These are phyloP conservation scores for Eupeodes corollae DNA, from an alignment of 1,140 invertebrate genomes.

Conservation along the genomic window DNA sequence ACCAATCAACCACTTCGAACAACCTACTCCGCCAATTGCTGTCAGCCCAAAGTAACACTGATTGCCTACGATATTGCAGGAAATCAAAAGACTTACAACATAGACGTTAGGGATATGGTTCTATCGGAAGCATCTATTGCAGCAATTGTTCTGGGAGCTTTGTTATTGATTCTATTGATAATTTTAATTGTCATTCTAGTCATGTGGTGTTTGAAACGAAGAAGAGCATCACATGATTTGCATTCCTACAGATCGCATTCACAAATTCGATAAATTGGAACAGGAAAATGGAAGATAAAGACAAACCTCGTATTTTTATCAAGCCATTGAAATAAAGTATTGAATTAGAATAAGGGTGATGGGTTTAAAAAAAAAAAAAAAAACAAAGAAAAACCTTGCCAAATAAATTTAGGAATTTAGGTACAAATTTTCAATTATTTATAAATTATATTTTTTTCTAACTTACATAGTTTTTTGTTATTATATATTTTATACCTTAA, in stretches of 20 bases:
- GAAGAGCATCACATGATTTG: constrained; percentile 40
- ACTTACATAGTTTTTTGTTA: background rate
- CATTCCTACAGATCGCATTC: constrained; percentile 40
- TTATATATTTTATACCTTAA: too few relatives aligned
- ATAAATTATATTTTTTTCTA: background rate
- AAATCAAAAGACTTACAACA: constrained; percentile 42
- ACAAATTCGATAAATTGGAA: constrained; percentile 4
- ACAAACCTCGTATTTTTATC: background rate
- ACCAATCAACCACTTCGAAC: constrained; percentile 44
- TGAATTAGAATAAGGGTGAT: background rate
- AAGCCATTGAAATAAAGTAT: background rate
- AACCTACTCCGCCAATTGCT: constrained; percentile 50
- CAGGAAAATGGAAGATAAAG: constrained; percentile 29
- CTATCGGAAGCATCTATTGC: constrained; percentile 41
- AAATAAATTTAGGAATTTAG: constrained; percentile 2
- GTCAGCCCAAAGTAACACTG: constrained; percentile 44
- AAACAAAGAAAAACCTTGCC: constrained; percentile 3
- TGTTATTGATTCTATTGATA: constrained; percentile 42
- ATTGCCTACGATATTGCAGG: constrained; percentile 46
- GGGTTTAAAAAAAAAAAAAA: constrained; percentile 9
- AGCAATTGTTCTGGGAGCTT: constrained; percentile 41
- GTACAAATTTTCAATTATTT: background rate
- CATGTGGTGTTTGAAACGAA: constrained; percentile 42
- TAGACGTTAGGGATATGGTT: constrained; percentile 43
- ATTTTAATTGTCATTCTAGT: constrained; percentile 38